Evolutionary conservation across 1,140 invertebrate genomes (phyloP).

Genomic region (Oncopodura yosiiana): DNA sequence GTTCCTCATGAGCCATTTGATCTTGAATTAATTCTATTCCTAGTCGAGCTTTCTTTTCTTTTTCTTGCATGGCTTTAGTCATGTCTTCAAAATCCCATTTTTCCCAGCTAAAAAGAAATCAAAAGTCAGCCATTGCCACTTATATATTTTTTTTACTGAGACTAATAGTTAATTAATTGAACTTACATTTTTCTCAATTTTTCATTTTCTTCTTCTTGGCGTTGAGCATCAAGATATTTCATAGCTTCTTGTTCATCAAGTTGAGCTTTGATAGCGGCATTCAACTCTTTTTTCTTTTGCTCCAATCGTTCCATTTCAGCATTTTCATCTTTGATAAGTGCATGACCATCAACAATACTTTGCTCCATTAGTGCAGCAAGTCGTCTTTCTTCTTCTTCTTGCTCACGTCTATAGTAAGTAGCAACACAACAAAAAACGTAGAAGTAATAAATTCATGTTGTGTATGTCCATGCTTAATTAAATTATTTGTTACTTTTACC

Average conservation of each 20-base stretch:
- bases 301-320: constrained; percentile 2
- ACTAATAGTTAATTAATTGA: too few species aligned
- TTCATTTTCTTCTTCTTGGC: constrained; percentile 16
- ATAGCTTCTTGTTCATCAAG: constrained; percentile 25
- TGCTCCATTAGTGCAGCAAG: constrained; percentile 19
- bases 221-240: constrained; percentile 24
- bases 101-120: constrained; percentile 27
- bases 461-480: background rate
- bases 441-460: background rate
- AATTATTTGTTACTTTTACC: constrained; percentile 8
- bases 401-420: constrained; percentile 16
- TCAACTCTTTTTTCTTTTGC: constrained; percentile 18
- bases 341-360: constrained; percentile 11
- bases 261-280: constrained; percentile 16
- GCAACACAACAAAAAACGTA: background rate
- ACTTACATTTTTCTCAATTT: too few species aligned
- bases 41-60: constrained; percentile 23
- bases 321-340: constrained; percentile 21
- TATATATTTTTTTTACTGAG: too few species aligned
- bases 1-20: constrained; percentile 22
- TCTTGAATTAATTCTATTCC: constrained; percentile 25
- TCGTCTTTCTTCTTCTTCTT: constrained; percentile 26
- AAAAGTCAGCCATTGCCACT: constrained; percentile 5
- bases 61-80: background rate
- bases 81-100: constrained; percentile 26